Percentiles rank a stretch among this genome's conserved stretches.
Evolutionary conservation across 2,888 invertebrate genomes (phyloP).

Genomic region (Athalia cordata): DNA sequence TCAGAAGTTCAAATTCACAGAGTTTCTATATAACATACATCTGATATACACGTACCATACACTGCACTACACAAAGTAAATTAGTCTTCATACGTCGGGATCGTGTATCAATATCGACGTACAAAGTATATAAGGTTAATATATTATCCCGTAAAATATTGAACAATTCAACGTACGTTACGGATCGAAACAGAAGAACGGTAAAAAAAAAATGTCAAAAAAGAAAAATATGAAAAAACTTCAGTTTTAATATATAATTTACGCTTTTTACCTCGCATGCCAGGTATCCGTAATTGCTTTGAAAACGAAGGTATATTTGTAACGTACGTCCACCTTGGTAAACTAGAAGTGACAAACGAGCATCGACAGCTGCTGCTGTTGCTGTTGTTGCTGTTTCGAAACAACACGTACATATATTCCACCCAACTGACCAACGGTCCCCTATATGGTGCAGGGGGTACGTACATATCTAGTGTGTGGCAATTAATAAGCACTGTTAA

Average conservation of each 20-base stretch:
- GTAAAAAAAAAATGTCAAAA: not conserved
- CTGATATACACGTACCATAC: not conserved
- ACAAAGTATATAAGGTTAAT: too few relatives aligned
- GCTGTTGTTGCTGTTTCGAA: constrained; percentile 2
- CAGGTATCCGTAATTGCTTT: not conserved
- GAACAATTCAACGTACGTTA: too few relatives aligned
- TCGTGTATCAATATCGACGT: too few relatives aligned
- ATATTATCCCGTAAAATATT: too few relatives aligned
- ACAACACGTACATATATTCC: not conserved
- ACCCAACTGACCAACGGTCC: constrained; percentile 11
- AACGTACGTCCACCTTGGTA: not conserved
- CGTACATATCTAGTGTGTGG: constrained; percentile 19
- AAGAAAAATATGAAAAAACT: not conserved
- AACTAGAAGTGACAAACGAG: constrained; percentile 20
- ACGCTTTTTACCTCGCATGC: too few relatives aligned
- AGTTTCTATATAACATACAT: not conserved
- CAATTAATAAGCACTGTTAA: constrained; percentile 63
- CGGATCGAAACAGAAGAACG: too few relatives aligned
- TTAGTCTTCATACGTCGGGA: too few relatives aligned
- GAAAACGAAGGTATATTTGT: not conserved
- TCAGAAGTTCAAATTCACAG: constrained; percentile 1
- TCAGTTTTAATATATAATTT: not conserved
- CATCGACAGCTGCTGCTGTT: not conserved
- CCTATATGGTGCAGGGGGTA: not conserved
- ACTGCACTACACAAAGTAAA: too few relatives aligned